A percentile compares a stretch with the other conserved stretches of the same genome.
Conservation (phyloP, 2,113 vertebrate species). For the Ornithorhynchus anatinus region DNA sequence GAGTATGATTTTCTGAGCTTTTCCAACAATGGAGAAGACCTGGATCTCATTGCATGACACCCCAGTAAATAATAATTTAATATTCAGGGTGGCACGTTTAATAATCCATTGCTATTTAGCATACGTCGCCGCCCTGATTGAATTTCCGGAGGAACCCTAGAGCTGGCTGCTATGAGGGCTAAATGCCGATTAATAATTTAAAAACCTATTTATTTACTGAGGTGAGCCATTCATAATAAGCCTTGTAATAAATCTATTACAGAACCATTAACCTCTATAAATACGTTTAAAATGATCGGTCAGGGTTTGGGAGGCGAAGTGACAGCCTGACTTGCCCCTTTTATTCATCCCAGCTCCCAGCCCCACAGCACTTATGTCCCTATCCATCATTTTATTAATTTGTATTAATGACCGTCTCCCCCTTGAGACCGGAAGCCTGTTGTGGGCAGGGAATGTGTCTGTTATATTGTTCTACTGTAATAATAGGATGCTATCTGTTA, state of each 20-base stretch:
- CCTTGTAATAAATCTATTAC: slow-evolving; percentile 71
- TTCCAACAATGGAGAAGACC: slow-evolving; percentile 47
- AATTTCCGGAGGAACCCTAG: slow-evolving; percentile 15
- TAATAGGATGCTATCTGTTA: no score
- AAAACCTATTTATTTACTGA: slow-evolving; percentile 72
- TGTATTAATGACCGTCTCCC: no score
- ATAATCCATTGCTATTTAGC: slow-evolving; percentile 62
- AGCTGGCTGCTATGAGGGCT: slow-evolving; percentile 31
- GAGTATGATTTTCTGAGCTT: slow-evolving; percentile 37
- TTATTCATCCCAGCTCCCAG: no score
- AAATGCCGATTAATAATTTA: slow-evolving; percentile 69
- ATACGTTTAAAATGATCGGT: slow-evolving; percentile 62
- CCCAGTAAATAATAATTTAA: slow-evolving; percentile 67
- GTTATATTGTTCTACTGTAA: no score
- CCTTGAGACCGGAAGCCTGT: no score
- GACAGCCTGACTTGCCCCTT: no score
- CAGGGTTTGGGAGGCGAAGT: background rate
- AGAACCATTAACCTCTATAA: slow-evolving; percentile 64
- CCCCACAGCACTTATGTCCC: no score
- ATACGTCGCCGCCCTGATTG: slow-evolving; percentile 38
- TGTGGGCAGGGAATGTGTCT: no score
- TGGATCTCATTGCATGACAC: slow-evolving; percentile 60
- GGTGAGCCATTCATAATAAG: slow-evolving; percentile 50
- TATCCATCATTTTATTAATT: no score
- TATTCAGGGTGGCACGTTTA: no score